Evolutionary conservation across 2,888 invertebrate genomes (phyloP).

Genomic region (Pinctada fucata): DNA sequence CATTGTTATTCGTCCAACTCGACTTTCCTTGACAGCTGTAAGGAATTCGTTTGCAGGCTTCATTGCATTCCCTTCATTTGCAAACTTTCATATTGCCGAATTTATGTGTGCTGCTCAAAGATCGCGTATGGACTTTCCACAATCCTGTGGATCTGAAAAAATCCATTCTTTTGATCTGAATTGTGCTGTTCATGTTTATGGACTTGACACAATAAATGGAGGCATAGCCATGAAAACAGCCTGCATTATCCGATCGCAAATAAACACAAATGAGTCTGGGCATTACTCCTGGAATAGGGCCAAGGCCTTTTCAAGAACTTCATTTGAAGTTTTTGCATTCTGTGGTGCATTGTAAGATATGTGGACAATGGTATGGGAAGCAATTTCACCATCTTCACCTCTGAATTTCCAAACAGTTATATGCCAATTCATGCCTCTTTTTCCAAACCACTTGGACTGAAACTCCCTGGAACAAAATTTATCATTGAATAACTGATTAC

Average conservation of each 20-base stretch:
- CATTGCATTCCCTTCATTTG: constrained; percentile 34
- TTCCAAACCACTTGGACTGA: constrained; percentile 21
- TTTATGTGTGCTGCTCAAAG: constrained; percentile 35
- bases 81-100: constrained; percentile 16
- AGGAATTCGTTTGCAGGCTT: constrained; percentile 21
- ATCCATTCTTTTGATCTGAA: constrained; percentile 22
- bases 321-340: constrained; percentile 28
- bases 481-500: no score
- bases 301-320: constrained; percentile 18
- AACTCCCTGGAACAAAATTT: no score
- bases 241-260: constrained; percentile 34
- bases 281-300: background rate
- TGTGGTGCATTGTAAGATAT: constrained; percentile 28
- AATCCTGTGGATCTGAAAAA: constrained; percentile 30
- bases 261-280: constrained; percentile 5
- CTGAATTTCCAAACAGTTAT: constrained; percentile 5
- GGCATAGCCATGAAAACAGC: constrained; percentile 17
- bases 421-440: constrained; percentile 18
- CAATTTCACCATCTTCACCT: background rate
- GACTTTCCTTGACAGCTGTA: constrained; percentile 6
- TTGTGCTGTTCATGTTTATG: constrained; percentile 7
- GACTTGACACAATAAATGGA: background rate
- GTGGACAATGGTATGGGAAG: constrained; percentile 15
- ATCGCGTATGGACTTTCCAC: constrained; percentile 32
- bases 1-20: constrained; percentile 6